phyloP scores from a whole-genome alignment of 2,888 invertebrate species.

The Didymodactylos carnosus region DNA sequence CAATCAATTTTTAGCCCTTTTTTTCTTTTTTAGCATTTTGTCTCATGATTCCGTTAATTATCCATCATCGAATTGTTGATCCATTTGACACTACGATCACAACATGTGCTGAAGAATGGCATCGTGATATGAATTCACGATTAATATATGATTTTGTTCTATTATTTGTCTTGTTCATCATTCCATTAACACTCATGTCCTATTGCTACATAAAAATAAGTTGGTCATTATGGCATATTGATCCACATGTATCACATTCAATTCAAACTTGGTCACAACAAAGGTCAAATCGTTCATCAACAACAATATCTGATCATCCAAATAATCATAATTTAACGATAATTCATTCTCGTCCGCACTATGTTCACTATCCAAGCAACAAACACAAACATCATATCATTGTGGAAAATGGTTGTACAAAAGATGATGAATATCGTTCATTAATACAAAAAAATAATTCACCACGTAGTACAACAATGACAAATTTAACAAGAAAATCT shows the following conservation, averaged over 20 bases:
- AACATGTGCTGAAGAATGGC: background rate
- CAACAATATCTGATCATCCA: background rate
- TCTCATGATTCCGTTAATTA: background rate
- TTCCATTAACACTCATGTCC: constrained; percentile 10
- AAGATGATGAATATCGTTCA: background rate
- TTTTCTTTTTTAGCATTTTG: background rate
- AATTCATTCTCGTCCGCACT: background rate
- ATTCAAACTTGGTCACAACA: background rate
- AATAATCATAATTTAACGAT: background rate
- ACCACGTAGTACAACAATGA: background rate
- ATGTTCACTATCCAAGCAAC: background rate
- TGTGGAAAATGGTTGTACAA: background rate
- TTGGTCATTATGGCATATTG: constrained; percentile 5
- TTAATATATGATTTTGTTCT: constrained; percentile 4
- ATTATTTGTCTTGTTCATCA: constrained; percentile 1
- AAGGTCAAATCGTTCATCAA: background rate
- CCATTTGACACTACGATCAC: background rate
- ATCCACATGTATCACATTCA: background rate
- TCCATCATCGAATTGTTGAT: background rate
- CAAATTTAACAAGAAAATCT: too few relatives aligned
- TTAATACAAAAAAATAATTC: background rate
- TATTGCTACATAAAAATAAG: constrained; percentile 8
- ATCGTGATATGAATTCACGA: background rate
- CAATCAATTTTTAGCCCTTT: too few relatives aligned
- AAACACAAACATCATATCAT: too few relatives aligned